A percentile compares a stretch with the other conserved stretches of the same genome.
These are phyloP conservation scores for Struthio camelus DNA, from an alignment of 2,113 vertebrate genomes.

Conservation along the genomic window DNA sequence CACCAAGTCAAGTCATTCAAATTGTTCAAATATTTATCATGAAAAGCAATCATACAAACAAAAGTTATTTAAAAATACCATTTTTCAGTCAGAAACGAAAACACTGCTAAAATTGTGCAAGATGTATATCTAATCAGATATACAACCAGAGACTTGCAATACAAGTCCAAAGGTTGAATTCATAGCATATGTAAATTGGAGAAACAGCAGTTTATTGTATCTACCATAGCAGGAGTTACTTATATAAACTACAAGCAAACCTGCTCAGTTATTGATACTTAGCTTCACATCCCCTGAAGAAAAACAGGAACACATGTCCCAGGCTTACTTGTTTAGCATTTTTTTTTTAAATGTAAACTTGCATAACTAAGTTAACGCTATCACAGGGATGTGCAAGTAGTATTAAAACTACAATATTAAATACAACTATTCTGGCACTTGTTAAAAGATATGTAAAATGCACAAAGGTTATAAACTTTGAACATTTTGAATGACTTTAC, in stretches of 20 bases:
- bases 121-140: constrained; percentile 45
- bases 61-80: constrained; percentile 62
- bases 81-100: constrained; percentile 59
- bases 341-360: constrained; percentile 3
- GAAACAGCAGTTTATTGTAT: constrained; percentile 18
- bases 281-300: constrained; percentile 28
- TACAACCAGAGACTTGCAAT: constrained; percentile 34
- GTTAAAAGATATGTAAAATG: constrained; percentile 53
- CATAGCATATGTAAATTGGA: constrained; percentile 51
- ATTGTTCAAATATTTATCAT: constrained; percentile 84
- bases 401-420: constrained; percentile 50
- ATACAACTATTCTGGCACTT: constrained; percentile 73
- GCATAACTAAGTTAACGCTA: constrained; percentile 15
- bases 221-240: neutral
- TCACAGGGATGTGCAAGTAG: constrained; percentile 53
- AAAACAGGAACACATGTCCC: constrained; percentile 26
- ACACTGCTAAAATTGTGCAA: constrained; percentile 52
- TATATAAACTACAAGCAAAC: neutral
- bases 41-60: constrained; percentile 73
- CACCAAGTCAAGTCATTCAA: constrained; percentile 84
- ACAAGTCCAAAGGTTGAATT: constrained; percentile 55
- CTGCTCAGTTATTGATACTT: neutral
- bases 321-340: neutral
- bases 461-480: constrained; percentile 67
- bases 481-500: constrained; percentile 86